A percentile compares a stretch with the other conserved stretches of the same genome.
Conservation (phyloP, 2,113 vertebrate species). For the Clarias macrocephalus region DNA sequence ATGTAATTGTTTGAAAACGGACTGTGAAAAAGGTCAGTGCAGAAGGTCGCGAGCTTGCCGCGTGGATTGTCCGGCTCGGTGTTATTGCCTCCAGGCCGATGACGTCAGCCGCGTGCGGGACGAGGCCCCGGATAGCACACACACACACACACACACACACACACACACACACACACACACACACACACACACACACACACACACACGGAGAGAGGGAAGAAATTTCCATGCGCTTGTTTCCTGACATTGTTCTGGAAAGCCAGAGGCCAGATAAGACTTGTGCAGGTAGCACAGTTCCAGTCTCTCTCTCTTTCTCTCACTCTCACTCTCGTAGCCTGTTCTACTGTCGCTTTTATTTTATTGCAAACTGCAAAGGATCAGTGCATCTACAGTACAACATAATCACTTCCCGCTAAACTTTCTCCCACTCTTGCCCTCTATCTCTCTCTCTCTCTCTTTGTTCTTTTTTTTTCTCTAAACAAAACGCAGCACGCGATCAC, state of each 20-base stretch:
- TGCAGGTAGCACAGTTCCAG: constrained; percentile 72
- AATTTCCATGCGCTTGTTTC: constrained; percentile 76
- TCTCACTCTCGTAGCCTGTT: constrained; percentile 41
- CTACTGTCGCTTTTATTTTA: background rate
- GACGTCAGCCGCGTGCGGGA: constrained; percentile 64
- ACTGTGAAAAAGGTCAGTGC: constrained; percentile 25
- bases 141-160: constrained; percentile 63
- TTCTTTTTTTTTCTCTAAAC: background rate
- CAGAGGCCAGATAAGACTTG: constrained; percentile 73
- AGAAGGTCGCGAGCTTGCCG: background rate
- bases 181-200: constrained; percentile 58
- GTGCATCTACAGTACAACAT: too few species aligned
- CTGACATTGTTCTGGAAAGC: constrained; percentile 75
- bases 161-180: constrained; percentile 65
- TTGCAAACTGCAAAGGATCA: background rate
- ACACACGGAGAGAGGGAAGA: constrained; percentile 67
- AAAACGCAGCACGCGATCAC: constrained; percentile 55
- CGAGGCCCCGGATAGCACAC: constrained; percentile 70
- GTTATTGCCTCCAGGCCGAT: constrained; percentile 51
- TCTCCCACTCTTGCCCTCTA: constrained; percentile 44
- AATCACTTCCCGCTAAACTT: constrained; percentile 17
- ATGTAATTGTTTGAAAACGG: background rate
- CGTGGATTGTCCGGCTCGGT: background rate
- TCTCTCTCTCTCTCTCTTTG: constrained; percentile 37
- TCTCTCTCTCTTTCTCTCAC: constrained; percentile 49